phyloP scores from a whole-genome alignment of 2,797 vertebrate genomes.

The Muscicapa comitata region DNA sequence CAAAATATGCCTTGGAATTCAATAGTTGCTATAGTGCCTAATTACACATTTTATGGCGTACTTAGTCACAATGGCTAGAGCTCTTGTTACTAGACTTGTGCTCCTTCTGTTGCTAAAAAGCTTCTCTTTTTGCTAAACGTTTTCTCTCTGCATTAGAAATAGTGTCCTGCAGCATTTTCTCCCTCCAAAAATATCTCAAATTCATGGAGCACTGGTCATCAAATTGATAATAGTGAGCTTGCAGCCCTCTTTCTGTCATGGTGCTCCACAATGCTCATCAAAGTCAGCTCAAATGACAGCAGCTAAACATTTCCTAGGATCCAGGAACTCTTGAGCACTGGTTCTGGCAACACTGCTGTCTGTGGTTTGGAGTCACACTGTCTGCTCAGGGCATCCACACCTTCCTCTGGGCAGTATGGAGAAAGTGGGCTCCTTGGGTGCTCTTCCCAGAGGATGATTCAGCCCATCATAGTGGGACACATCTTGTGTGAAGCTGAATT shows the following conservation, averaged over 20 bases:
- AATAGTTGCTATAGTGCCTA: slow-evolving; percentile 61
- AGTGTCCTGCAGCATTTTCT: neutral
- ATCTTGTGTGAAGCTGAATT: neutral
- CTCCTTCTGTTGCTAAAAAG: slow-evolving; percentile 1
- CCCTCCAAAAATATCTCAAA: neutral
- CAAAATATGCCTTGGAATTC: slow-evolving; percentile 36
- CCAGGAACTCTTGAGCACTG: neutral
- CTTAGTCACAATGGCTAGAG: slow-evolving; percentile 38
- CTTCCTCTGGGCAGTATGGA: fast-evolving
- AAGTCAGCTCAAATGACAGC: neutral
- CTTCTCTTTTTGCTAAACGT: neutral
- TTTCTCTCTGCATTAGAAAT: neutral
- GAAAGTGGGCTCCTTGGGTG: neutral
- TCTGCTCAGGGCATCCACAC: neutral
- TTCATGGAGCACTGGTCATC: neutral
- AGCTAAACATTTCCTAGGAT: neutral
- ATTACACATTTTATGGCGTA: slow-evolving; percentile 36
- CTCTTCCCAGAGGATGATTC: neutral
- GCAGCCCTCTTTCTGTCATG: fast-evolving
- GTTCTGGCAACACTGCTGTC: neutral
- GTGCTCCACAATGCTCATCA: neutral
- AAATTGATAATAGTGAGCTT: neutral
- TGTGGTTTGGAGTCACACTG: neutral
- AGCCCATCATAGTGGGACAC: neutral
- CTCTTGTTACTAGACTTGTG: slow-evolving; percentile 2